Percentiles rank a stretch among this genome's conserved stretches.
Evolutionary conservation across 2,797 vertebrate species (phyloP).

Genomic region (Mallotus villosus): DNA sequence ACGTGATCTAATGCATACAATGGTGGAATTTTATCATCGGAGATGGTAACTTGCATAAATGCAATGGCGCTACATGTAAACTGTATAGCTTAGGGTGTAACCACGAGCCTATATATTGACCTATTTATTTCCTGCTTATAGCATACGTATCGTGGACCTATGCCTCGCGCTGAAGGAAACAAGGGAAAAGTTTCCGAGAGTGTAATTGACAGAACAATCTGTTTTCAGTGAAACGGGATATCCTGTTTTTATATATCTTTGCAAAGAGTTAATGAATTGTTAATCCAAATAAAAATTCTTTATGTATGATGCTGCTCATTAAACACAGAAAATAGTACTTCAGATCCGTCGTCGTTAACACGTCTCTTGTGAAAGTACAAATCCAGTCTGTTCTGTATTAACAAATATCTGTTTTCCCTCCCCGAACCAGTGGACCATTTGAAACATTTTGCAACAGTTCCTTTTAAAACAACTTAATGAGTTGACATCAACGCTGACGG

Average conservation of each 20-base stretch:
- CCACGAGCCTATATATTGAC: too few species aligned
- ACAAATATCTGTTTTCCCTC: constrained; percentile 23
- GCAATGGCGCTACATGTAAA: constrained; percentile 11
- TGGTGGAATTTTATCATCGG: background rate
- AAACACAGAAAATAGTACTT: background rate
- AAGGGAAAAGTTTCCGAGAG: background rate
- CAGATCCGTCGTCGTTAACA: constrained; percentile 5
- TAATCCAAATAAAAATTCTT: constrained; percentile 23
- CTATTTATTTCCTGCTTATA: background rate
- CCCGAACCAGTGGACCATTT: constrained; percentile 26
- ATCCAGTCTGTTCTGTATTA: constrained; percentile 30
- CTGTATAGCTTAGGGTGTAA: background rate
- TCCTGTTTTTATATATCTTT: constrained; percentile 14
- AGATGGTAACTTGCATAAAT: background rate
- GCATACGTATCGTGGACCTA: background rate
- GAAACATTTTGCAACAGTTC: constrained; percentile 13
- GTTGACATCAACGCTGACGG: constrained; percentile 23
- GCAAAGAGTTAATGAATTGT: constrained; percentile 31
- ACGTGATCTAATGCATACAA: constrained; percentile 2
- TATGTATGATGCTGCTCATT: constrained; percentile 21
- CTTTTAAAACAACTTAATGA: constrained; percentile 37
- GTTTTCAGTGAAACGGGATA: background rate
- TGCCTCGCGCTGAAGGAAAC: background rate
- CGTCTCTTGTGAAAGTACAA: constrained; percentile 26
- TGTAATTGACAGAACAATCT: background rate